Evolutionary conservation across 1,140 invertebrate genomes (phyloP).

Genomic region (Zaprionus kolodkinae): DNA sequence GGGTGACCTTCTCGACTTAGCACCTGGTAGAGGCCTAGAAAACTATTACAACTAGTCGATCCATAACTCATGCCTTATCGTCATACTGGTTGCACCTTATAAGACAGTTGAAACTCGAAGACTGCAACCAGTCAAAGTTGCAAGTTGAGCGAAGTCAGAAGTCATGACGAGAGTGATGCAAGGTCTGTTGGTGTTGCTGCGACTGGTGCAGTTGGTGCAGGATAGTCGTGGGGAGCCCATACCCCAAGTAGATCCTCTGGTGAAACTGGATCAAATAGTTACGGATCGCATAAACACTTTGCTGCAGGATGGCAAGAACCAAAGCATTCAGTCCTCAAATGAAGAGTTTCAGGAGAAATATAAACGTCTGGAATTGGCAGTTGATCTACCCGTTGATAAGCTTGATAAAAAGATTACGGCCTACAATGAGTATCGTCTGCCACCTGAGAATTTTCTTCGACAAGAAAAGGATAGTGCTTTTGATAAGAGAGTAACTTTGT

Average conservation of each 20-base stretch:
- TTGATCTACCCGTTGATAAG: conserved; percentile 22
- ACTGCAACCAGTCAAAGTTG: conserved; percentile 21
- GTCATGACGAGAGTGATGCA: conserved; percentile 25
- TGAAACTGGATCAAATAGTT: conserved; percentile 32
- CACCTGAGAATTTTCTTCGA: background rate
- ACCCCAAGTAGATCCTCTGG: background rate
- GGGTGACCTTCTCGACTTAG: background rate
- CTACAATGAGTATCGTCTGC: conserved; percentile 26
- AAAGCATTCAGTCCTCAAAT: background rate
- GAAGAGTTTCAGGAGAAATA: conserved; percentile 10
- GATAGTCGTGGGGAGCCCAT: background rate
- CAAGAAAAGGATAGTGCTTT: conserved; percentile 2
- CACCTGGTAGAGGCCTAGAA: background rate
- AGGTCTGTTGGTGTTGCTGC: conserved; percentile 12
- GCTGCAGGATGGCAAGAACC: conserved; percentile 7
- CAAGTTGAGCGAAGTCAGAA: background rate
- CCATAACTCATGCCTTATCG: conserved; percentile 39
- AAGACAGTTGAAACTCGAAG: background rate
- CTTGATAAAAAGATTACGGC: conserved; percentile 51
- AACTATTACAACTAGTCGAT: conserved; percentile 9
- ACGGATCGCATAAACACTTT: conserved; percentile 38
- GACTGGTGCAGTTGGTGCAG: conserved; percentile 25
- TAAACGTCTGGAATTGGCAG: conserved; percentile 28
- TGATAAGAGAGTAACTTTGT: conserved; percentile 26
- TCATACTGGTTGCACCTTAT: conserved; percentile 14